A percentile compares a stretch with the other conserved stretches of the same genome.
phyloP scores from a whole-genome alignment of 1,140 invertebrate genomes.

The Aphelenchoides besseyi region DNA sequence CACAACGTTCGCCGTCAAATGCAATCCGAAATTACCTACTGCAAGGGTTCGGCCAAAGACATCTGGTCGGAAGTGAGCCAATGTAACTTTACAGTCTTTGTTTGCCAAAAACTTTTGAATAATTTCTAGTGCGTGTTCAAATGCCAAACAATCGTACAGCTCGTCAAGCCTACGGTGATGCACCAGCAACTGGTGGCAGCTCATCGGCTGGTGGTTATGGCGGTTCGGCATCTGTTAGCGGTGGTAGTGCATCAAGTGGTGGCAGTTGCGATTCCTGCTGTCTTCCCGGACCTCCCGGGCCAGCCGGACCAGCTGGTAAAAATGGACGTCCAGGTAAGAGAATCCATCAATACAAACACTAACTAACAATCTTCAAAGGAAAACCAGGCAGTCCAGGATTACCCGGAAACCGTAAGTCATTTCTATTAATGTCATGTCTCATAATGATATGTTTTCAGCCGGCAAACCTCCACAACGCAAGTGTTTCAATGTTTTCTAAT shows the following conservation, averaged over 20 bases:
- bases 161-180: conserved; percentile 49
- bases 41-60: conserved; percentile 55
- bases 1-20: conserved; percentile 47
- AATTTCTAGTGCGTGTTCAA: conserved; percentile 48
- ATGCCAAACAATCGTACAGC: conserved; percentile 41
- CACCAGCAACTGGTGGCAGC: conserved; percentile 32
- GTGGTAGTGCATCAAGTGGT: conserved; percentile 15
- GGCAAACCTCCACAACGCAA: conserved; percentile 25
- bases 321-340: conserved; percentile 22
- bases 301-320: conserved; percentile 26
- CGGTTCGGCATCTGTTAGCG: conserved; percentile 14
- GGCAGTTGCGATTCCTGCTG: conserved; percentile 22
- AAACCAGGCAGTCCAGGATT: conserved; percentile 27
- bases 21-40: conserved; percentile 51
- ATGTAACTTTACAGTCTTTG: too few species aligned
- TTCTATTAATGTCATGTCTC: not conserved
- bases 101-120: too few species aligned
- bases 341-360: not conserved
- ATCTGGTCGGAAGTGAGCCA: conserved; percentile 52
- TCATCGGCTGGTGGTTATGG: conserved; percentile 18
- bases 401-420: conserved; percentile 10
- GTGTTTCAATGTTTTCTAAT: conserved; percentile 1
- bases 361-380: conserved; percentile 1
- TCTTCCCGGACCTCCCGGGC: conserved; percentile 19
- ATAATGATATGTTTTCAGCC: not conserved